Conservation (phyloP, 37 sponge, comb jelly and placozoan genomes). For the Diacarnus erythraeanus region DNA sequence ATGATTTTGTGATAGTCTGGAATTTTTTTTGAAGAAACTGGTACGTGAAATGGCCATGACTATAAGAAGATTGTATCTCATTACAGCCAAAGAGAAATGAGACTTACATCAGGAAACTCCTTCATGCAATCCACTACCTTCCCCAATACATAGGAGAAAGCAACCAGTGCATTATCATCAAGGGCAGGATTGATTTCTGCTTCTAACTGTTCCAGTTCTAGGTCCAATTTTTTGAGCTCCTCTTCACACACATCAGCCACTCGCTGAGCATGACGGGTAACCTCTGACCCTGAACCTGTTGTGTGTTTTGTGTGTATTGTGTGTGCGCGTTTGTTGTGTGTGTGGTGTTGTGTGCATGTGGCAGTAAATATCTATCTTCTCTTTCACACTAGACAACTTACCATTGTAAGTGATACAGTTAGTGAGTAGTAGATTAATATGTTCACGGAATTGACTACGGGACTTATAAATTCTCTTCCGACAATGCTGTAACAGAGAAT, state of each 20-base stretch:
- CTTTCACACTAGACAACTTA: background rate
- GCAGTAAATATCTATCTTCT: background rate
- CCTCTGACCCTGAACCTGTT: slow-evolving; percentile 60
- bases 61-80: slow-evolving; percentile 1
- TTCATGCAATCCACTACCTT: slow-evolving; percentile 69
- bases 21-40: slow-evolving; percentile 86
- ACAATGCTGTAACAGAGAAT: slow-evolving; percentile 74
- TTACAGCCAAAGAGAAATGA: background rate
- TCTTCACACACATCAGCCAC: slow-evolving; percentile 66
- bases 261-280: slow-evolving; percentile 73
- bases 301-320: no score
- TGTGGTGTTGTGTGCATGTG: background rate
- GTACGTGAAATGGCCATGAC: slow-evolving; percentile 84
- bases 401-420: slow-evolving; percentile 97
- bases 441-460: slow-evolving; percentile 79
- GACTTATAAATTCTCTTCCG: slow-evolving; percentile 71
- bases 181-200: slow-evolving; percentile 74
- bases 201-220: slow-evolving; percentile 79
- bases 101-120: slow-evolving; percentile 59
- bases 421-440: slow-evolving; percentile 85
- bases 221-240: slow-evolving; percentile 72
- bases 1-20: slow-evolving; percentile 94
- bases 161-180: slow-evolving; percentile 74
- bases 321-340: no score
- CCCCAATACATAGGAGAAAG: slow-evolving; percentile 58